Evolutionary conservation across 92 coral and sea anemone genomes (phyloP), one percentile per base, ranked within the genome.

Genomic region (Umimayanthus kanabou): DNA sequence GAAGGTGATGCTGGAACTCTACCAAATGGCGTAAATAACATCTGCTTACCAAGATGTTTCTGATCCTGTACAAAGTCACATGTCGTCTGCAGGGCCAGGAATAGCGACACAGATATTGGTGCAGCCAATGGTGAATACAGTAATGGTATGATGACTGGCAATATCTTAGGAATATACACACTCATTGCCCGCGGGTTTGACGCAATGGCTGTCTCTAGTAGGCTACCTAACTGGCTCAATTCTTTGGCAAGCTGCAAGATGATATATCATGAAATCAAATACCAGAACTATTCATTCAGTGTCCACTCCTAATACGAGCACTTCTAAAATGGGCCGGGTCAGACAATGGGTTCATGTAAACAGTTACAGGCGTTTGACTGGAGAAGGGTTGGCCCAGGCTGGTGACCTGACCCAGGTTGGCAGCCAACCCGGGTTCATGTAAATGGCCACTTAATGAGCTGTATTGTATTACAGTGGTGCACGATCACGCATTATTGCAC

Each of bases 51-150:
- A 65, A 97, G 90, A 79, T 76, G 47, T 71, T 79, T 82, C 50
- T 82, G 87, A 20, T 88, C 90, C 25, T 84, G 80, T 0, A 76
- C 91, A 86, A 95, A 94, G 53, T 92, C 95, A 79, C 90, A 89
- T 39, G 93, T 92, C 43, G 75, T 82, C 29, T 95, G 90, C 43
- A 97, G 93, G 23, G 94, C 93, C 83, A 95, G 72, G 70, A 97
- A 84, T 39, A 92, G 89, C 23, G 94, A 90, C 20, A 91, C 83
- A 42, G 90, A 88, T 30, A 84, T 85, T 6, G 97, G 92, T 13
- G 99, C 96, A 58, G 98, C 95, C 73, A 97, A 86, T 23, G 99
- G 99, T 33, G 98, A 97, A 84, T 77, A 76, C 75, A 95, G 91
- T 50, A 97, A 73, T 1, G 97, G 83, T 67, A 94, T 77, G 42